A percentile compares a stretch with the other conserved stretches of the same genome.
Conservation (phyloP, 1,140 invertebrate genomes). For the Phthorimaea operculella region DNA sequence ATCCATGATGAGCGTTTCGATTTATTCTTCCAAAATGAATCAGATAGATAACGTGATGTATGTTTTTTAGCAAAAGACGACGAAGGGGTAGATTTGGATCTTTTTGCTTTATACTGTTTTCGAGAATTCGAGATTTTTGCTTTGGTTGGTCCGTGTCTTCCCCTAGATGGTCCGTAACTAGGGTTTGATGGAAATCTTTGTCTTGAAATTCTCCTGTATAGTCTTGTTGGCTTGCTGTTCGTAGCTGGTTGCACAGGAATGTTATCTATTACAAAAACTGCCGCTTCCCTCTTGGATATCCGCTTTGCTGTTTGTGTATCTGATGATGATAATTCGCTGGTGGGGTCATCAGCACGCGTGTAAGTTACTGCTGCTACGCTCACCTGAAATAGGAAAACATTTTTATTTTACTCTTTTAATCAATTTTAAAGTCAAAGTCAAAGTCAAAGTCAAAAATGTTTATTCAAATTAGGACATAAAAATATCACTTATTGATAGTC, state of each 20-base stretch:
- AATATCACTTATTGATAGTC: too few species aligned
- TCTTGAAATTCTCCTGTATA: slow-evolving; percentile 42
- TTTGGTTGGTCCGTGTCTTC: slow-evolving; percentile 19
- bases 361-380: slow-evolving; percentile 24
- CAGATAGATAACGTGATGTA: too few species aligned
- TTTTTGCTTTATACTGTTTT: slow-evolving; percentile 26
- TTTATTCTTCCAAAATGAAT: too few species aligned
- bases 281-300: slow-evolving; percentile 38
- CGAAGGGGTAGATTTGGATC: slow-evolving; percentile 11
- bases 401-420: too few species aligned
- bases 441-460: too few species aligned
- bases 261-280: slow-evolving; percentile 28
- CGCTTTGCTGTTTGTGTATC: slow-evolving; percentile 23
- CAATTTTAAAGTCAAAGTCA: too few species aligned
- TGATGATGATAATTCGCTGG: slow-evolving; percentile 20
- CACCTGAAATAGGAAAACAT: slow-evolving; percentile 34
- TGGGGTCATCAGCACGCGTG: slow-evolving; percentile 18
- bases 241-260: slow-evolving; percentile 32
- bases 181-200: slow-evolving; percentile 30
- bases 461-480: too few species aligned
- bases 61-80: too few species aligned
- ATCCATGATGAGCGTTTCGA: slow-evolving; percentile 9
- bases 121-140: slow-evolving; percentile 18
- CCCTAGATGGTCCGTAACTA: slow-evolving; percentile 27
- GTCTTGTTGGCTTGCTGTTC: slow-evolving; percentile 35